These are phyloP conservation scores for Luperina testacea DNA, from an alignment of 2,888 invertebrate species.

Conservation along the genomic window DNA sequence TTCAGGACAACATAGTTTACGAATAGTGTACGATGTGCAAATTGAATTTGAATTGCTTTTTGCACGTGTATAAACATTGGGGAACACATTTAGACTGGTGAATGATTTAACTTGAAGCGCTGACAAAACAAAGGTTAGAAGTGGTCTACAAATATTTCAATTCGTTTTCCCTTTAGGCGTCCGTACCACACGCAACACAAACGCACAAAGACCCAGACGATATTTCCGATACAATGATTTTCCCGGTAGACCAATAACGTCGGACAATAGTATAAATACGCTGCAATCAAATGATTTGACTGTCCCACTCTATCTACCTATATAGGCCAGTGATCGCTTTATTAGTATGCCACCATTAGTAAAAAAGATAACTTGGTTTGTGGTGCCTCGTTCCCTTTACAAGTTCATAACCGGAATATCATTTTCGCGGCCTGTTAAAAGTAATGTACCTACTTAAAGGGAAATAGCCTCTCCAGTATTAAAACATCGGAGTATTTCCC, in stretches of 20 bases:
- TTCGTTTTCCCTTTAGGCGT: slow-evolving; percentile 37
- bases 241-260: slow-evolving; percentile 34
- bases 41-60: slow-evolving; percentile 60
- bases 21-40: slow-evolving; percentile 45
- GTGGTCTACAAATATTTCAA: slow-evolving; percentile 34
- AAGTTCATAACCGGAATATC: not conserved
- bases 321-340: not conserved
- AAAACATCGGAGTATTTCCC: slow-evolving; percentile 20
- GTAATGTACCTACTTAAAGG: not conserved
- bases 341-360: slow-evolving; percentile 23
- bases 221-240: slow-evolving; percentile 37
- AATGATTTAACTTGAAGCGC: slow-evolving; percentile 34
- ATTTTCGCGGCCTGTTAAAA: not conserved
- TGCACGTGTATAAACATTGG: slow-evolving; percentile 38
- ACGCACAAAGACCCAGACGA: slow-evolving; percentile 27
- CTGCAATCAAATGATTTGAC: slow-evolving; percentile 47
- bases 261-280: slow-evolving; percentile 41
- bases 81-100: slow-evolving; percentile 16
- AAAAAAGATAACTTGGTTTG: not conserved
- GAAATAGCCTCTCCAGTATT: slow-evolving; percentile 19
- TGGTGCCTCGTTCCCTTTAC: not conserved
- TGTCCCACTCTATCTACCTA: slow-evolving; percentile 15
- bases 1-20: slow-evolving; percentile 54
- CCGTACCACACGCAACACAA: slow-evolving; percentile 17
- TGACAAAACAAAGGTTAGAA: slow-evolving; percentile 25